Conservation (phyloP, 1,140 invertebrate genomes). For the Polyergus mexicanus region DNA sequence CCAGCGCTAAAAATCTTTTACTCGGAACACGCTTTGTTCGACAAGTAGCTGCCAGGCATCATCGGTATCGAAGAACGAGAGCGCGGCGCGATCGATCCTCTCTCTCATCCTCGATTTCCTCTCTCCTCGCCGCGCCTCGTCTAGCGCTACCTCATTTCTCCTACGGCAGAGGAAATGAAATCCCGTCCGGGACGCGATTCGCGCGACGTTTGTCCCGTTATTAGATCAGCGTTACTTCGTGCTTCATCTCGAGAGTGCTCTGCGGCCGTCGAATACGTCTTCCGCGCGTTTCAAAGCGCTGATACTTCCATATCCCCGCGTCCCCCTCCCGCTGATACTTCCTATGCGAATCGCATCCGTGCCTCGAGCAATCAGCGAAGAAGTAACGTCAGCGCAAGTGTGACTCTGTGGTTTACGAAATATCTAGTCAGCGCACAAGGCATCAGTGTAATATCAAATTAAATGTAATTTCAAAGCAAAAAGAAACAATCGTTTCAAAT, state of each 20-base stretch:
- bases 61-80: slow-evolving; percentile 72
- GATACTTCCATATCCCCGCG: slow-evolving; percentile 27
- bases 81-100: slow-evolving; percentile 65
- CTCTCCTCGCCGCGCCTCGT: not conserved
- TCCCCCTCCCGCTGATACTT: slow-evolving; percentile 58
- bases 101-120: slow-evolving; percentile 52
- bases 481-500: not conserved
- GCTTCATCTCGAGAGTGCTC: slow-evolving; percentile 67
- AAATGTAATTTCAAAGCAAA: not conserved
- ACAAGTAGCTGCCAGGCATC: slow-evolving; percentile 72
- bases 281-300: slow-evolving; percentile 71
- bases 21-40: slow-evolving; percentile 71
- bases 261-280: slow-evolving; percentile 70
- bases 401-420: slow-evolving; percentile 6
- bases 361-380: slow-evolving; percentile 48
- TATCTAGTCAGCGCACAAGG: not conserved
- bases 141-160: slow-evolving; percentile 63
- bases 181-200: slow-evolving; percentile 76
- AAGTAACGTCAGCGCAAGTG: slow-evolving; percentile 9
- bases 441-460: not conserved
- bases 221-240: slow-evolving; percentile 79
- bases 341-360: slow-evolving; percentile 65
- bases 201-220: slow-evolving; percentile 79
- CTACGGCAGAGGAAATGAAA: slow-evolving; percentile 77
- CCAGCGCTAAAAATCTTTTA: slow-evolving; percentile 62